Conservation (phyloP, 2,888 invertebrate species). For the Cistogaster globosa region DNA sequence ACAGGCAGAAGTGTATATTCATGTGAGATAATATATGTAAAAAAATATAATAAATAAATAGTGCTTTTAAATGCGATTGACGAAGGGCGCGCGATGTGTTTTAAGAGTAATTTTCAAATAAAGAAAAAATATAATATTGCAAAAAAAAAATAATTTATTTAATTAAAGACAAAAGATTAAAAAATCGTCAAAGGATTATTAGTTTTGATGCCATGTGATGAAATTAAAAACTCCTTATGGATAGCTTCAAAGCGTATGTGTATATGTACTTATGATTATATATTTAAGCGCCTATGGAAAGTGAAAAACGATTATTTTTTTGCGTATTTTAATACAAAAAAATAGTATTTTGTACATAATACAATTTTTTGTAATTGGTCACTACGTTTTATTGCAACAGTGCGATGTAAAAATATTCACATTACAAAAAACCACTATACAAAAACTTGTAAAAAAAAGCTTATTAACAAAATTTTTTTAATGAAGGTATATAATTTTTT, state of each 20-base stretch:
- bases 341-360: constrained; percentile 36
- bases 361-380: constrained; percentile 28
- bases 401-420: constrained; percentile 10
- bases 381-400: constrained; percentile 43
- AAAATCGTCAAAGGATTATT: not conserved
- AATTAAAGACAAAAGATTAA: constrained; percentile 1
- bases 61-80: constrained; percentile 35
- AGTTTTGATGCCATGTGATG: constrained; percentile 11
- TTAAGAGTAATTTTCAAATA: constrained; percentile 41
- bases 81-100: constrained; percentile 54
- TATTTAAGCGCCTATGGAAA: constrained; percentile 46
- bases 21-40: not conserved
- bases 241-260: constrained; percentile 19
- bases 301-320: constrained; percentile 32
- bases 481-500: constrained; percentile 17
- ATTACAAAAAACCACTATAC: not conserved
- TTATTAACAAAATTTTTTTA: not conserved
- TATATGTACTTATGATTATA: constrained; percentile 1
- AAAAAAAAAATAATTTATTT: constrained; percentile 26
- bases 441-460: not conserved
- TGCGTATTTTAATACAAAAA: constrained; percentile 25
- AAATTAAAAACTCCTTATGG: constrained; percentile 27
- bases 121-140: constrained; percentile 20
- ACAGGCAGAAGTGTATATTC: constrained; percentile 15
- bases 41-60: constrained; percentile 39